Percentiles rank a stretch among this genome's conserved stretches.
Evolutionary conservation across 53 echinoderm and acorn worm species (phyloP).

Genomic region (Hippasteria phrygiana): DNA sequence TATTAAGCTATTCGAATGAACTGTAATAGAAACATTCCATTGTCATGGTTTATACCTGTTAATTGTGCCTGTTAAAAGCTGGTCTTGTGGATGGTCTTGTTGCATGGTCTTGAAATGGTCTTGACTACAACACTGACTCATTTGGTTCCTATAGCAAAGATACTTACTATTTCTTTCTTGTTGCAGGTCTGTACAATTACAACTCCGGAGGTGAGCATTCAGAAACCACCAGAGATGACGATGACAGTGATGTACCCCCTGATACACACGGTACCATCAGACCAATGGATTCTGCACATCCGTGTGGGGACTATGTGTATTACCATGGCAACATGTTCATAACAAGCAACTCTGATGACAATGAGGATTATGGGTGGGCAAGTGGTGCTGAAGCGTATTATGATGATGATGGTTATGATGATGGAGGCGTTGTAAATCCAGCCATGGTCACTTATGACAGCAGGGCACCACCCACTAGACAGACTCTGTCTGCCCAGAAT

Average conservation of each 20-base stretch:
- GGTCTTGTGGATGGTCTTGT: no score
- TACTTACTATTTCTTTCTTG: no score
- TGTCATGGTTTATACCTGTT: no score
- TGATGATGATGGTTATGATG: conserved; percentile 32
- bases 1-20: no score
- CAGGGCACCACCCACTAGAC: background rate
- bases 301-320: conserved; percentile 87
- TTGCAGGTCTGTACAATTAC: conserved; percentile 13
- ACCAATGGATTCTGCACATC: conserved; percentile 37
- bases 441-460: conserved; percentile 35
- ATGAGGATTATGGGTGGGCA: conserved; percentile 62
- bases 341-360: conserved; percentile 76
- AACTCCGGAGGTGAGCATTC: background rate
- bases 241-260: conserved; percentile 10
- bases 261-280: conserved; percentile 9
- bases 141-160: no score
- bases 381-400: conserved; percentile 1
- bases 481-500: conserved; percentile 33
- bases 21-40: no score
- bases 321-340: conserved; percentile 91
- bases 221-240: conserved; percentile 14
- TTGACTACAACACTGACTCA: no score
- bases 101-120: no score
- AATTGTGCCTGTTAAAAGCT: no score
- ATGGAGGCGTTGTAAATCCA: conserved; percentile 46